Evolutionary conservation across 2,113 vertebrate genomes (phyloP).

Genomic region (Butorides virescens): DNA sequence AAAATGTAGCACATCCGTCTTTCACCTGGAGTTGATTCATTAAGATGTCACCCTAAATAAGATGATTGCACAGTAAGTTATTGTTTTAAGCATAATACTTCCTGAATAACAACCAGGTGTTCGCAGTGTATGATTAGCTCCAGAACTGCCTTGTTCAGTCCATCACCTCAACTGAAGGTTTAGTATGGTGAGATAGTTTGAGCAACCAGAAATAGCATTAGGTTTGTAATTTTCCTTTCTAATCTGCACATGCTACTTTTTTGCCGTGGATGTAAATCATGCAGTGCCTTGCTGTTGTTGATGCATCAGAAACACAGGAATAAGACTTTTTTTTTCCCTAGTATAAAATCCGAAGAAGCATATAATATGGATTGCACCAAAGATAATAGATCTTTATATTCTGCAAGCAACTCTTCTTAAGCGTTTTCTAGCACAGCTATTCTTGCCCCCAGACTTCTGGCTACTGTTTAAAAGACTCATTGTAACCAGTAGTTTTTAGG

Average conservation of each 20-base stretch:
- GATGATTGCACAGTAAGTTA: not conserved
- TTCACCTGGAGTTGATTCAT: not conserved
- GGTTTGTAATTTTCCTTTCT: not conserved
- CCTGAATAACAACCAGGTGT: not conserved
- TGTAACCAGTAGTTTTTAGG: rapidly evolving
- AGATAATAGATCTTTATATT: not conserved
- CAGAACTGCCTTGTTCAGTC: not conserved
- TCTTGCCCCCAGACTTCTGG: not conserved
- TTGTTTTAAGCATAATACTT: not conserved
- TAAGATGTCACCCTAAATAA: not conserved
- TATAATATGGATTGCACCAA: not conserved
- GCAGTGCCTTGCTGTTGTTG: not conserved
- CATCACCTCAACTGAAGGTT: not conserved
- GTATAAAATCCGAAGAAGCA: not conserved
- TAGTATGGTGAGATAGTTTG: not conserved
- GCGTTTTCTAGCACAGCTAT: not conserved
- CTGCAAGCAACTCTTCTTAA: not conserved
- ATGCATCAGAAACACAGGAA: not conserved
- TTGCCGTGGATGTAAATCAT: rapidly evolving
- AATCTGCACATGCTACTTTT: rapidly evolving
- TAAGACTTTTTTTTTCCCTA: not conserved
- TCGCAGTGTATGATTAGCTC: not conserved
- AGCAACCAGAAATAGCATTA: not conserved
- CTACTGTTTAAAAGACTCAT: not conserved
- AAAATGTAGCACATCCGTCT: not conserved